A percentile compares a stretch with the other conserved stretches of the same genome.
Conservation (phyloP, 1,140 invertebrate genomes). For the Danaus melanippus region DNA sequence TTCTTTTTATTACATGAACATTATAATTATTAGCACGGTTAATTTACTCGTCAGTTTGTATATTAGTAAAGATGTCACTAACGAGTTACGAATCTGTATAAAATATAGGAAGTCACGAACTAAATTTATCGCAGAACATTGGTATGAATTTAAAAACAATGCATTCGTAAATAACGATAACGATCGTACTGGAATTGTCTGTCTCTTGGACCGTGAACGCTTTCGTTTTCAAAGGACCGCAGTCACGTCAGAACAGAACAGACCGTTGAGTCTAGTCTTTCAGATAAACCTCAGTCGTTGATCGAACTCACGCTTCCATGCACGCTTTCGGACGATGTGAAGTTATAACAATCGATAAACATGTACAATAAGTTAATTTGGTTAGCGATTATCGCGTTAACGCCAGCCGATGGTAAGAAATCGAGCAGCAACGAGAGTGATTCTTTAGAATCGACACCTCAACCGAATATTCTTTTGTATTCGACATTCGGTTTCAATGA, state of each 20-base stretch:
- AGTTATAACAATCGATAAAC: slow-evolving; percentile 36
- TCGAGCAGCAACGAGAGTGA: slow-evolving; percentile 31
- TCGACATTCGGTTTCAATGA: slow-evolving; percentile 62
- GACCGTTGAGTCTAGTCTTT: slow-evolving; percentile 18
- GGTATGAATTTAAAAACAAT: slow-evolving; percentile 38
- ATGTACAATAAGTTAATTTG: slow-evolving; percentile 46
- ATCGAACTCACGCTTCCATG: slow-evolving; percentile 34
- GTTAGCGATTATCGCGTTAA: slow-evolving; percentile 32
- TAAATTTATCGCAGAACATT: slow-evolving; percentile 23
- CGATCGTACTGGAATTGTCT: slow-evolving; percentile 52
- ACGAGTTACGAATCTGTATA: too few species aligned
- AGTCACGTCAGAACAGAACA: slow-evolving; percentile 28
- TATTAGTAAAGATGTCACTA: too few species aligned
- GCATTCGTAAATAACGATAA: slow-evolving; percentile 50
- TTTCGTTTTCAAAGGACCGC: slow-evolving; percentile 63
- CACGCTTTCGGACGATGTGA: slow-evolving; percentile 50
- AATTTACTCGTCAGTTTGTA: too few species aligned
- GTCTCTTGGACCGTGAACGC: slow-evolving; percentile 54
- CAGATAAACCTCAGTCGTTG: slow-evolving; percentile 37
- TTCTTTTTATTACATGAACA: too few species aligned
- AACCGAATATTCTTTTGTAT: slow-evolving; percentile 56
- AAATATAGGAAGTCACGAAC: slow-evolving; percentile 28
- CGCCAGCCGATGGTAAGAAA: slow-evolving; percentile 36
- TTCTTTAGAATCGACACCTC: slow-evolving; percentile 38
- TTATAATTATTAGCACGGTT: too few species aligned